Evolutionary conservation across 2,113 vertebrate species (phyloP), one percentile per base, ranked within the genome.

Genomic region (Lampris megalopsis): DNA sequence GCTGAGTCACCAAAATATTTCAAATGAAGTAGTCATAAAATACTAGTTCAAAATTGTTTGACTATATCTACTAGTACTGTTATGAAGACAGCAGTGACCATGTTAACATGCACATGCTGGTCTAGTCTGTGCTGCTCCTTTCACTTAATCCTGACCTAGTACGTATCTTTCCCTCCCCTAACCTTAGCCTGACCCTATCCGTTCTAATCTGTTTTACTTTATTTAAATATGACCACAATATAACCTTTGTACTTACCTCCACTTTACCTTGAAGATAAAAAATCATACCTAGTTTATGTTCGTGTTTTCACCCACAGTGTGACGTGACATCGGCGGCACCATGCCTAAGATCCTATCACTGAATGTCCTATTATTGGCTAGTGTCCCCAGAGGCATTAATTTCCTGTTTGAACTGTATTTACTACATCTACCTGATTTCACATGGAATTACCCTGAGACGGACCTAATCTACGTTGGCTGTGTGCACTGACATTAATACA

Each of bases 1-100:
- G 42, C 53, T 76, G 64, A 77, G 40, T 74, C 64, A 69, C 35
- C 5, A 50, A 41, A 58, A 45, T 7, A 45, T 72, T 71, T 41
- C 1, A 63, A 3, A 66, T 49, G 1, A 45, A 45, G 7, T 61
- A 52, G 47, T 53, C 59, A 40, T 1, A 45, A 45, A 7, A 1
- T 37, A 50, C 6, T 38, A 42, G 43, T 67, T 68, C 8, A 58
- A 4, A 70, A 3, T 45, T 47, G 13, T 67, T 45, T 45, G 10
- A 42, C 49, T 45, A 8, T 4, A 36, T 66, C 1, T 36, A 57
- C 1, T 60, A 40, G 52, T 45, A 35, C 43, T 45, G 4, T 45
- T 45, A 45, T 1, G 43, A 5, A 45, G 43, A 4, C 43, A 5
- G 43, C 7, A 45, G 7, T 45, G 7, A 4, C 43, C 4, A 45